Evolutionary conservation across 2,888 invertebrate species (phyloP).

Genomic region (Resseliella maxima): DNA sequence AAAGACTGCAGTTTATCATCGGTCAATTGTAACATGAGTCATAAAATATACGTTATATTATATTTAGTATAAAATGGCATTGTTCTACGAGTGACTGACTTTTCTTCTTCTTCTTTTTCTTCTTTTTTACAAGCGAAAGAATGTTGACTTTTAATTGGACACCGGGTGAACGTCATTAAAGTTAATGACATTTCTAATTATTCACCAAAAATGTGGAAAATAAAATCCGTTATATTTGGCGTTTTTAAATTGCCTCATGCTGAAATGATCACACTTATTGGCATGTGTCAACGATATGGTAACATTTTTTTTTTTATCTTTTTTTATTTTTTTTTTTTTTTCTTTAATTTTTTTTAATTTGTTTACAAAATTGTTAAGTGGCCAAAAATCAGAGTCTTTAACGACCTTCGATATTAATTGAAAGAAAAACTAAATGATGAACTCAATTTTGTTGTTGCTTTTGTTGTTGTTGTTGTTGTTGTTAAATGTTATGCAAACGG

Average conservation of each 20-base stretch:
- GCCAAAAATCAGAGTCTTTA: too few relatives aligned
- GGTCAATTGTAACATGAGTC: neutral
- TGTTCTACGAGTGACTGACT: neutral
- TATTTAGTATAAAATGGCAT: neutral
- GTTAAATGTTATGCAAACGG: neutral
- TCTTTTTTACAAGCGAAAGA: neutral
- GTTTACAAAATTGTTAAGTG: too few relatives aligned
- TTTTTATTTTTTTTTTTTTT: too few relatives aligned
- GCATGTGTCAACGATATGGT: neutral
- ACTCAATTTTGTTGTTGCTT: too few relatives aligned
- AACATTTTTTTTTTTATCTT: too few relatives aligned
- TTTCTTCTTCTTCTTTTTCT: neutral
- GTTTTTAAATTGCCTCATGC: neutral
- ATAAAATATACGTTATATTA: neutral
- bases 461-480: too few relatives aligned
- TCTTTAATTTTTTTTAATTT: too few relatives aligned
- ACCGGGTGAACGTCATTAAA: neutral
- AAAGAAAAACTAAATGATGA: too few relatives aligned
- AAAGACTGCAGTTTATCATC: slow-evolving; percentile 7
- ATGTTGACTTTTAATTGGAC: slow-evolving; percentile 25
- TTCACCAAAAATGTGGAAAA: neutral
- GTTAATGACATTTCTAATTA: slow-evolving; percentile 27
- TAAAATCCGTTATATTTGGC: neutral
- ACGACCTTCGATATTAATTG: too few relatives aligned
- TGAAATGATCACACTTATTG: neutral